Evolutionary conservation across 2,113 vertebrate species (phyloP), one percentile per base, ranked within the genome.

Genomic region (Casuarius casuarius): DNA sequence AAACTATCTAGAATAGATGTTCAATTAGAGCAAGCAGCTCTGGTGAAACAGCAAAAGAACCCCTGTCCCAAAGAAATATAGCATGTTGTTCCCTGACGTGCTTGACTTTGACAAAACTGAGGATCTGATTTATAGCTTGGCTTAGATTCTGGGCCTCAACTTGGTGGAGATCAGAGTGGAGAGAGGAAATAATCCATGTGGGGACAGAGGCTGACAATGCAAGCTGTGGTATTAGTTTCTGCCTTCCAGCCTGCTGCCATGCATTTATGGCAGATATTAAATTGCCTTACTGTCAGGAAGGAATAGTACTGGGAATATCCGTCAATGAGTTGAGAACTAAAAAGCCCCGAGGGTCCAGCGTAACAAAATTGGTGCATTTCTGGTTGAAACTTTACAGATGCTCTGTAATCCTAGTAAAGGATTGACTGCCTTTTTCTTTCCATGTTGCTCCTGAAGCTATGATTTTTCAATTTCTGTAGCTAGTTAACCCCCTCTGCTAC

Each of bases 51-150:
- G 56, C 42, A 51, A 35, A 28, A 91, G 62, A 79, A 82, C 7
- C 12, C 21, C 5, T 0, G 0, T 52, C 2, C 1, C 10, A 44
- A 62, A 26, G 35, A 88, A 38, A 20, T 13, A 48, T 0, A 52
- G 19, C 18, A 29, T 52, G 13, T 46, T 84, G 22, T 91, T 95
- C 35, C 49, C 48, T 28, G 8, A 2, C 46, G 31, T 49, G 46
- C 61, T 28, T 67, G 59, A 56, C 28, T 61, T 68, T 22, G 21
- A 56, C 29, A 44, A 52, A 89, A 48, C 29, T 29, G 29, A 52
- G 40, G 29, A 31, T 66, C 35, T 82, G 25, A 56, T 96, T 89
- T 33, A 14, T 92, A 54, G 15, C 61, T 61, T 29, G 29, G 19
- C 25, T 67, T 61, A 46, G 51, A 52, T 63, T 61, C 52, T 61